A percentile compares a stretch with the other conserved stretches of the same genome.
Conservation (phyloP, 2,113 vertebrate species). For the Anthoscopus minutus region DNA sequence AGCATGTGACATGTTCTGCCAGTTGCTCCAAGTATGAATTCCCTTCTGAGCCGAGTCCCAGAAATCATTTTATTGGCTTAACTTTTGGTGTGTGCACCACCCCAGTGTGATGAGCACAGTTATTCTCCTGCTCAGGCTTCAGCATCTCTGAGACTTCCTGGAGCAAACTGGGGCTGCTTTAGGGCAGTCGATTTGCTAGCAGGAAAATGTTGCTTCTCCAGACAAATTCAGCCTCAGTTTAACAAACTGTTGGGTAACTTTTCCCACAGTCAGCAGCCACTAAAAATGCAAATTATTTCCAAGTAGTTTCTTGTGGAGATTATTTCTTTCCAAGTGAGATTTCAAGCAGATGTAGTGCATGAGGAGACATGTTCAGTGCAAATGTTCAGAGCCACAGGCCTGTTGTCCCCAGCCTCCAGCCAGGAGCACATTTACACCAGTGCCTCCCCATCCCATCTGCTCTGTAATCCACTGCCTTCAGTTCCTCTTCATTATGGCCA, state of each 20-base stretch:
- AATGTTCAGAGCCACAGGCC: background rate
- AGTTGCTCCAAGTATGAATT: background rate
- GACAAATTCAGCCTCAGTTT: background rate
- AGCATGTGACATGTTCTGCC: background rate
- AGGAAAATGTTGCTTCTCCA: background rate
- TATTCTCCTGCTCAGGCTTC: background rate
- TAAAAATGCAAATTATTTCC: background rate
- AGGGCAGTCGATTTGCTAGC: background rate
- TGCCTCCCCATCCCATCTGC: background rate
- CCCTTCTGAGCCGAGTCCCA: background rate
- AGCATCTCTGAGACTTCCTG: background rate
- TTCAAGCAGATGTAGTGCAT: background rate
- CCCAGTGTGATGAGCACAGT: background rate
- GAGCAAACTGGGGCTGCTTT: background rate
- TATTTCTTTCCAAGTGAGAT: background rate
- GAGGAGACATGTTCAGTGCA: background rate
- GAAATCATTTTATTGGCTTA: background rate
- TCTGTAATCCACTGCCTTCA: background rate
- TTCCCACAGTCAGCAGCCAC: background rate
- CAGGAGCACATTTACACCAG: background rate
- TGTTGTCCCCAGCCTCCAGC: background rate
- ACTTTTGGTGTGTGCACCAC: background rate
- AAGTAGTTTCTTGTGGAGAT: background rate
- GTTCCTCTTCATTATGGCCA: background rate
- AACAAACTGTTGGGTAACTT: background rate